Evolutionary conservation across 2,797 vertebrate genomes (phyloP).

Genomic region (Takifugu rubripes): DNA sequence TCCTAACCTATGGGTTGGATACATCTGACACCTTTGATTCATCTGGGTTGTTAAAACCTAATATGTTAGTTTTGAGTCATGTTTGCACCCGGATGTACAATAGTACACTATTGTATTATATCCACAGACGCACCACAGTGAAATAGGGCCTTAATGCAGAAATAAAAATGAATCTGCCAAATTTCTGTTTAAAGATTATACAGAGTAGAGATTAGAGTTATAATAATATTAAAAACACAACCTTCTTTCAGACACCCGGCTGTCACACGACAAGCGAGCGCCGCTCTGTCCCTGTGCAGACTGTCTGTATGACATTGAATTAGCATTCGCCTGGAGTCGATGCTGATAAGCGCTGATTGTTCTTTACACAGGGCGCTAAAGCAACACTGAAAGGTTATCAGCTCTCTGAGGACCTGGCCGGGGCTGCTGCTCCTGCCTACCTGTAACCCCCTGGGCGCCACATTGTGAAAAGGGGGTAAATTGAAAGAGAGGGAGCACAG

Average conservation of each 20-base stretch:
- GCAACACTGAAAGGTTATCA: slow-evolving; percentile 71
- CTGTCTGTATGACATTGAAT: slow-evolving; percentile 56
- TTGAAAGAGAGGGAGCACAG: slow-evolving; percentile 65
- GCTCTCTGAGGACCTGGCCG: slow-evolving; percentile 60
- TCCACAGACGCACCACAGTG: not conserved
- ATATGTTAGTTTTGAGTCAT: no score
- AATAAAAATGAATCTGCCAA: no score
- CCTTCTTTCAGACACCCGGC: not conserved
- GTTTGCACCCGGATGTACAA: no score
- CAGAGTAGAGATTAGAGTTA: slow-evolving; percentile 13
- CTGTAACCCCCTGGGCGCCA: slow-evolving; percentile 38
- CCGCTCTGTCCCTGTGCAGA: slow-evolving; percentile 17
- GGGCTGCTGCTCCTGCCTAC: slow-evolving; percentile 47
- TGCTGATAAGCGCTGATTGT: slow-evolving; percentile 72
- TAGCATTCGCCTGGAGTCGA: slow-evolving; percentile 62
- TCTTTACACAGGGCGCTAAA: slow-evolving; percentile 66
- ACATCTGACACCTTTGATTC: no score
- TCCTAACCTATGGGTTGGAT: no score
- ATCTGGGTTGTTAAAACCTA: no score
- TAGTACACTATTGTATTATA: no score
- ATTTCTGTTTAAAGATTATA: slow-evolving; percentile 15
- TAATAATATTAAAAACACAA: not conserved
- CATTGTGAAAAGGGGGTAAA: slow-evolving; percentile 46
- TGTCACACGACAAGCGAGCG: no score
- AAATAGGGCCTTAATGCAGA: no score